Evolutionary conservation across 2,888 invertebrate species (phyloP), one percentile per base, ranked within the genome.

Genomic region (Lycophotia porphyrea): DNA sequence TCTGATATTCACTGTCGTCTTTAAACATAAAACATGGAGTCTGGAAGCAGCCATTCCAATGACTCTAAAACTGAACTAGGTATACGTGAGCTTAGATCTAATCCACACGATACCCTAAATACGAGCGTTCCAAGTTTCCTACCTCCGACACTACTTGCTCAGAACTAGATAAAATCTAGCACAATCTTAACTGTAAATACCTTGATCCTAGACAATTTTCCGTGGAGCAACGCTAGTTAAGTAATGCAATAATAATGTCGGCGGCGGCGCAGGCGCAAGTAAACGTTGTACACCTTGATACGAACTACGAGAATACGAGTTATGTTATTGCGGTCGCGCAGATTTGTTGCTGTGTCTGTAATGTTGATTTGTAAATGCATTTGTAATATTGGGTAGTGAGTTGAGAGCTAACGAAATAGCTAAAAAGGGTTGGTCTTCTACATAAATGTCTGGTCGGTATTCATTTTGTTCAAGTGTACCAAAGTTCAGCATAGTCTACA

Each of bases 211-310:
- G 78, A 87, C 78, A 84, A 82, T 87, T 87, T 86, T 80, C 78
- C 81, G 77, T 84, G 84, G 81, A 85, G 82, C 85, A 84, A 84
- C 78, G 83, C 78, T 79, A 84, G 86, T 87, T 87, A 88, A 87
- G 89, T 91, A 92, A 92, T 90, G 89, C 88, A 84, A 88, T 88
- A 88, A 87, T 90, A 91, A 89, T 91, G 90, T 91, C 87, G 87
- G 86, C 81, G 87, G 86, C 81, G 79, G 87, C 84, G 84, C 87
- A 67, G 70, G 84, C 86, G 84, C 84, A 85, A 88, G 92, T 91
- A 93, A 93, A 92, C 92, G 92, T 93, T 91, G 92, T 83, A 88
- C 83, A 87, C 88, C 88, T 87, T 87, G 90, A 88, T 87, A 80
- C 81, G 69, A 80, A 78, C 78, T 82, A 70, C 75, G 55, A 83